Percentiles rank a stretch among this genome's conserved stretches.
Evolutionary conservation across 2,888 invertebrate genomes (phyloP).

Genomic region (Agrenia bidenticulata): DNA sequence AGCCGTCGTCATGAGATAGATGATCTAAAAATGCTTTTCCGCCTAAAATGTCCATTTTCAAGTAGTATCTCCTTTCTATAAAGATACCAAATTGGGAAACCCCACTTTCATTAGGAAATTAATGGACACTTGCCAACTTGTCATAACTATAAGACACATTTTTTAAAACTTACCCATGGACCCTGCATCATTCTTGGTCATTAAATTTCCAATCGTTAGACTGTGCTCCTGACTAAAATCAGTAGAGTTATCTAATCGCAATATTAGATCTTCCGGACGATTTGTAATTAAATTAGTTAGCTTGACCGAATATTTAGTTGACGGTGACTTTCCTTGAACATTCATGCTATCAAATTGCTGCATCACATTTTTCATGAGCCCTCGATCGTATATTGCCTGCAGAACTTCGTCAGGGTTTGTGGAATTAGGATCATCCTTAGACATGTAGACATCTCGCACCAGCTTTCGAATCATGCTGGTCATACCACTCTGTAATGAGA

Average conservation of each 20-base stretch:
- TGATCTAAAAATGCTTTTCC: slow-evolving; percentile 43
- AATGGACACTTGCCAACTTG: no score
- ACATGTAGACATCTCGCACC: slow-evolving; percentile 35
- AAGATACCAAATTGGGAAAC: no score
- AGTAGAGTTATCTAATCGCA: no score
- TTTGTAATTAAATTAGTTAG: no score
- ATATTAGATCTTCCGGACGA: no score
- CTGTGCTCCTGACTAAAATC: no score
- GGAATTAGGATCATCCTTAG: slow-evolving; percentile 16
- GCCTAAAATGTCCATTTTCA: slow-evolving; percentile 36
- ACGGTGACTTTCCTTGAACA: not conserved
- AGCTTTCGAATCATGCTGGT: slow-evolving; percentile 30
- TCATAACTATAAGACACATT: no score
- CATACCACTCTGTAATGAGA: slow-evolving; percentile 43
- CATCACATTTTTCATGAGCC: slow-evolving; percentile 33
- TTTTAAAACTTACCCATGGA: no score
- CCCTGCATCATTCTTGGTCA: no score
- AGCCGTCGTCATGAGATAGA: slow-evolving; percentile 22
- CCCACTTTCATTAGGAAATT: no score
- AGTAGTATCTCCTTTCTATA: slow-evolving; percentile 25
- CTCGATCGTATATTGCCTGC: slow-evolving; percentile 37
- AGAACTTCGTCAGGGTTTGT: slow-evolving; percentile 40
- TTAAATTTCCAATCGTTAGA: no score
- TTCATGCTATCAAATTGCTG: slow-evolving; percentile 18
- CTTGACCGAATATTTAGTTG: not conserved